Evolutionary conservation across 64 coral and sea anemone genomes (phyloP).

Genomic region (Porites lutea): DNA sequence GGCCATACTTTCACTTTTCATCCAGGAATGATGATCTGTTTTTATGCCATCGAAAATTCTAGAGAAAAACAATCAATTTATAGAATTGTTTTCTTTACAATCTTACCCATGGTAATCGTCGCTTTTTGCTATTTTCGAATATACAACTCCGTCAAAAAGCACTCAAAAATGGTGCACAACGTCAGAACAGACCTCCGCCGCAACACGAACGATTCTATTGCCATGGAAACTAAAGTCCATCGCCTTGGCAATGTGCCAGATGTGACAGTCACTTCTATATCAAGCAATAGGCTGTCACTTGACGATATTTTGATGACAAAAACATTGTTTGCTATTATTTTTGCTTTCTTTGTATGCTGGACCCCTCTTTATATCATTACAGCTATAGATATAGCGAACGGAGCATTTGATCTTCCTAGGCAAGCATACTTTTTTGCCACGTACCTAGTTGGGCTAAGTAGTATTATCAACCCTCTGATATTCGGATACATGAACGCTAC

Average conservation of each 20-base stretch:
- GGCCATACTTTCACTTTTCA: slow-evolving; percentile 14
- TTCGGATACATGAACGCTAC: slow-evolving; percentile 28
- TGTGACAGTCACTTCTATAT: neutral
- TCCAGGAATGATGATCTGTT: slow-evolving; percentile 33
- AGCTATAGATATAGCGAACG: neutral
- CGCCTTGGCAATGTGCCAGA: neutral
- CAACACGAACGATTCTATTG: too few species aligned
- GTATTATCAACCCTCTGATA: slow-evolving; percentile 7
- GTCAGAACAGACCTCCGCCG: too few species aligned
- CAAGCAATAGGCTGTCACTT: neutral
- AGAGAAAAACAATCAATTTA: slow-evolving; percentile 14
- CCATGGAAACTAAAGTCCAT: too few species aligned
- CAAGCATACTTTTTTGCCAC: slow-evolving; percentile 2
- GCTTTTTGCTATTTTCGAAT: slow-evolving; percentile 9
- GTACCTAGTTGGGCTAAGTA: slow-evolving; percentile 1
- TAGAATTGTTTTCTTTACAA: slow-evolving; percentile 4
- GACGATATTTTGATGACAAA: slow-evolving; percentile 25
- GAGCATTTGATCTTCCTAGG: neutral
- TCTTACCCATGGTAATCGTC: neutral
- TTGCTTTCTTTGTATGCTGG: slow-evolving; percentile 33
- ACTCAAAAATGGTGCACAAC: neutral
- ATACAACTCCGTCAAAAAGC: neutral
- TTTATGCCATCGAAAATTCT: slow-evolving; percentile 13
- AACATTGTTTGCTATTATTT: slow-evolving; percentile 15
- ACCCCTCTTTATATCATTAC: slow-evolving; percentile 5